Percentiles rank a stretch among this genome's conserved stretches.
Evolutionary conservation across 2,113 vertebrate genomes (phyloP).

Genomic region (Sitta europaea): DNA sequence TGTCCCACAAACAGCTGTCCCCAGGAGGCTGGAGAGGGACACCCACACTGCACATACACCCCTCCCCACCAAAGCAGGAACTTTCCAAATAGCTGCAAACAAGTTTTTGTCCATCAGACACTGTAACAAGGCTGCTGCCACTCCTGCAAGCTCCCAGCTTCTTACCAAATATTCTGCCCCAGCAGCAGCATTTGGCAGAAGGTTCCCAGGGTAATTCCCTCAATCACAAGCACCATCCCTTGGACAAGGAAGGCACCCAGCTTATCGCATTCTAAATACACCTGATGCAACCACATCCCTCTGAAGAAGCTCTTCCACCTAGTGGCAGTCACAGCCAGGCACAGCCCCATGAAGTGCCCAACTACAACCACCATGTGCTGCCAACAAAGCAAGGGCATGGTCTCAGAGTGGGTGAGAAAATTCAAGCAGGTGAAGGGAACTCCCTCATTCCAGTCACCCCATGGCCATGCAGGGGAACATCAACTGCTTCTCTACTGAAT

Average conservation of each 20-base stretch:
- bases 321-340: neutral
- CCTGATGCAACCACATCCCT: neutral
- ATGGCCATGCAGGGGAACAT: accelerated
- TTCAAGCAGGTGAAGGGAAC: neutral
- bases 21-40: neutral
- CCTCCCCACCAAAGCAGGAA: neutral
- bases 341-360: neutral
- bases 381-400: neutral
- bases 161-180: neutral
- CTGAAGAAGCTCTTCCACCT: neutral
- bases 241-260: neutral
- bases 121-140: accelerated
- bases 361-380: neutral
- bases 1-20: neutral
- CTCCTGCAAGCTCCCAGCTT: neutral
- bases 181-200: neutral
- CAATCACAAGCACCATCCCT: neutral
- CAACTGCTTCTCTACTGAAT: neutral
- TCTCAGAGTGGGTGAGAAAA: accelerated
- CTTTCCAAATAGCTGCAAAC: neutral
- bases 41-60: neutral
- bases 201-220: neutral
- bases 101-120: neutral
- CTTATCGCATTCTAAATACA: neutral
- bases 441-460: neutral